A percentile compares a stretch with the other conserved stretches of the same genome.
phyloP scores from a whole-genome alignment of 37 sponge, comb jelly and placozoan genomes.

The Ianthella basta region DNA sequence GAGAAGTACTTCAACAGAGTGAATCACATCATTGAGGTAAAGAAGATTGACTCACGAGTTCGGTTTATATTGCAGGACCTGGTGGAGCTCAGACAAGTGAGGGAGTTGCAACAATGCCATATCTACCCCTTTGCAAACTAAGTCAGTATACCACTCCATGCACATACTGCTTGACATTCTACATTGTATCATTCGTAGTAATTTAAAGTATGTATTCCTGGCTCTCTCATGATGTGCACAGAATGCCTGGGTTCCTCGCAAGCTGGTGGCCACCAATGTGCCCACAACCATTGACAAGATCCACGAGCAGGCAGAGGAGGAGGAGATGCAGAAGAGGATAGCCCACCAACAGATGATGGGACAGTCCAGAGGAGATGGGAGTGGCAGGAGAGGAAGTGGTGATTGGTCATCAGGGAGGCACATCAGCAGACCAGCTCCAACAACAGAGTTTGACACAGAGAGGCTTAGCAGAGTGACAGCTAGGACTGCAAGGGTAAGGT shows the following conservation, averaged over 20 bases:
- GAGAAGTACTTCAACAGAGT: constrained; percentile 67
- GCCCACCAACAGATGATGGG: too few relatives aligned
- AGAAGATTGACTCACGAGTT: constrained; percentile 57
- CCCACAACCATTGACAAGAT: not conserved
- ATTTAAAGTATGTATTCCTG: not conserved
- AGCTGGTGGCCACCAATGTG: not conserved
- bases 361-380: too few relatives aligned
- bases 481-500: too few relatives aligned
- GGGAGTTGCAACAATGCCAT: not conserved
- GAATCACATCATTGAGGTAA: constrained; percentile 63
- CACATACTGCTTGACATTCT: too few relatives aligned
- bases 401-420: too few relatives aligned
- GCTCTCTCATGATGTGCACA: not conserved
- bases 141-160: not conserved
- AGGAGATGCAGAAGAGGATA: too few relatives aligned
- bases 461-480: too few relatives aligned
- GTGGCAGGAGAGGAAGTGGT: too few relatives aligned
- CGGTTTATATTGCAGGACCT: constrained; percentile 82
- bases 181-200: not conserved
- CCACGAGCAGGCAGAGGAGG: not conserved
- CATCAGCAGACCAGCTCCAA: too few relatives aligned
- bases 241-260: not conserved
- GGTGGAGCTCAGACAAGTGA: constrained; percentile 52
- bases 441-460: too few relatives aligned
- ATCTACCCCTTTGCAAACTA: too few relatives aligned